Evolutionary conservation across 2,113 vertebrate genomes (phyloP).

Genomic region (Bucco capensis): DNA sequence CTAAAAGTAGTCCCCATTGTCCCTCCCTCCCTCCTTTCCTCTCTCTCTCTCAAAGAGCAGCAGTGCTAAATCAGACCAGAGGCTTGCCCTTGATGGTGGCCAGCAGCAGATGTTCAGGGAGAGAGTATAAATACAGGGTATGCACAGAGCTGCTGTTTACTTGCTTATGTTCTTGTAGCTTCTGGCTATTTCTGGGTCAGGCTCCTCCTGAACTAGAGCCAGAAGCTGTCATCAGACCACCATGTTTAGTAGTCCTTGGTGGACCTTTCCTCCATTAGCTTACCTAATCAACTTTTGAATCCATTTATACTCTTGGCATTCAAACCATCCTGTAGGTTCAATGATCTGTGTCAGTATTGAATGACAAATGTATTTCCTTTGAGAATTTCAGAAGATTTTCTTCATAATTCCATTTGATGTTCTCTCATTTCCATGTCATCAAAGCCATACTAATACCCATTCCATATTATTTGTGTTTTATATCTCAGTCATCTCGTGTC

Average conservation of each 20-base stretch:
- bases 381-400: not conserved
- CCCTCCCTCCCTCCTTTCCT: not conserved
- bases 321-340: not conserved
- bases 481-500: not conserved
- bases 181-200: not conserved
- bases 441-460: not conserved
- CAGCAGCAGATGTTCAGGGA: not conserved
- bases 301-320: not conserved
- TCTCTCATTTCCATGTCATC: not conserved
- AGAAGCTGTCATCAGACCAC: not conserved
- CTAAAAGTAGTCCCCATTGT: not conserved
- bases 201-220: not conserved
- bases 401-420: not conserved
- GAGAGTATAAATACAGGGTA: not conserved
- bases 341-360: not conserved
- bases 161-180: not conserved
- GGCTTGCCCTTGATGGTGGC: not conserved
- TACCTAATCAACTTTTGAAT: slow-evolving; percentile 7
- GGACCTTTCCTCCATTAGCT: not conserved
- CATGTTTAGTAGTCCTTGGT: not conserved
- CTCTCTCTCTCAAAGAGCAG: not conserved
- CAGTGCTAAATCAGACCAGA: not conserved
- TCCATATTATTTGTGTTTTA: not conserved
- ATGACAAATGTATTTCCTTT: slow-evolving; percentile 13
- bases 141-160: not conserved